Evolutionary conservation across 2,888 invertebrate genomes (phyloP).

Genomic region (Metallyticus violacea): DNA sequence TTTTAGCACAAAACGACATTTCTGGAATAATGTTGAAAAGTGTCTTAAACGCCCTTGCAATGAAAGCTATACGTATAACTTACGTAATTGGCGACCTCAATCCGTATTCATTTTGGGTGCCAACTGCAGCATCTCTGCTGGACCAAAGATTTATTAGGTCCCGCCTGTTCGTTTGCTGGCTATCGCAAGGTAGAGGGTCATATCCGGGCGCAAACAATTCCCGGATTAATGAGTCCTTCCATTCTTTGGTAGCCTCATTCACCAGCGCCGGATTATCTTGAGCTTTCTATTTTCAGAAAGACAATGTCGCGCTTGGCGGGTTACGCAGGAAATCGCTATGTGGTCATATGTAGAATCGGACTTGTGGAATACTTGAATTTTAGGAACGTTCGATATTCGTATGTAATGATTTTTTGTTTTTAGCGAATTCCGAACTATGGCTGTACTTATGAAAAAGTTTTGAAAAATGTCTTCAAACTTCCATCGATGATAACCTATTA

Average conservation of each 20-base stretch:
- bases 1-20: not conserved
- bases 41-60: not conserved
- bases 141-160: not conserved
- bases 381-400: not conserved
- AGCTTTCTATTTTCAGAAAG: not conserved
- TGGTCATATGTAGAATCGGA: not conserved
- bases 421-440: no score
- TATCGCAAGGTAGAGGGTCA: not conserved
- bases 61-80: no score
- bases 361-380: not conserved
- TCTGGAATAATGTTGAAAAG: not conserved
- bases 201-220: not conserved
- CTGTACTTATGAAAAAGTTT: no score
- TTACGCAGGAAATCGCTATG: no score
- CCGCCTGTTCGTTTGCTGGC: no score
- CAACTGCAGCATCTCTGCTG: not conserved
- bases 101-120: not conserved
- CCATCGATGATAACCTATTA: no score
- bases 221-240: not conserved
- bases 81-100: not conserved
- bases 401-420: no score
- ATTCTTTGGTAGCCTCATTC: not conserved
- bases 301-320: not conserved
- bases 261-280: not conserved
- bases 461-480: no score